A percentile compares a stretch with the other conserved stretches of the same genome.
These are phyloP conservation scores for Scaptomyza cyrtandrae DNA, from an alignment of 2,888 invertebrate genomes.

Conservation along the genomic window DNA sequence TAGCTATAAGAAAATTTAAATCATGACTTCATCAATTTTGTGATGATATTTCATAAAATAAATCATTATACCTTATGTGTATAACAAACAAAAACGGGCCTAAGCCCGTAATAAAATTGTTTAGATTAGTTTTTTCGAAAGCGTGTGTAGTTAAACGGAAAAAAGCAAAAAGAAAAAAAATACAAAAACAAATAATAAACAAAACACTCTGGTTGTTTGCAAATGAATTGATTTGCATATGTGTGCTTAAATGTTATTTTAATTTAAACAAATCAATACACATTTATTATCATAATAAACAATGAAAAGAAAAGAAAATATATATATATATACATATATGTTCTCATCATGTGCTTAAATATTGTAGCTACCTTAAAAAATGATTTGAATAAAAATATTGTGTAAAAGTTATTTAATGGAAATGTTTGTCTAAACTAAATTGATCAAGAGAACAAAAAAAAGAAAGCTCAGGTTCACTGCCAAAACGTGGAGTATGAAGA, in stretches of 20 bases:
- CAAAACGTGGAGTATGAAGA: constrained; percentile 81
- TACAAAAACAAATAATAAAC: constrained; percentile 15
- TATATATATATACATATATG: constrained; percentile 9
- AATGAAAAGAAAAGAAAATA: neutral
- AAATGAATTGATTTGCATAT: constrained; percentile 34
- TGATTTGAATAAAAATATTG: constrained; percentile 46
- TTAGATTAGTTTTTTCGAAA: constrained; percentile 23
- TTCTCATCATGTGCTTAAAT: constrained; percentile 57
- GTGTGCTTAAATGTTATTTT: constrained; percentile 55
- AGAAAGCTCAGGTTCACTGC: constrained; percentile 83
- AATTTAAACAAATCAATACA: constrained; percentile 29
- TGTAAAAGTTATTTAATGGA: constrained; percentile 45
- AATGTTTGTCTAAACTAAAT: constrained; percentile 68
- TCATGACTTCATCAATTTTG: constrained; percentile 73
- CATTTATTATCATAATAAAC: constrained; percentile 23
- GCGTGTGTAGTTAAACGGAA: constrained; percentile 50
- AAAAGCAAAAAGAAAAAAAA: constrained; percentile 2
- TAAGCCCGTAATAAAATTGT: constrained; percentile 39
- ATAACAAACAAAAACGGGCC: constrained; percentile 31
- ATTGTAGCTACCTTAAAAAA: constrained; percentile 46
- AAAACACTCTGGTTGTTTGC: constrained; percentile 71
- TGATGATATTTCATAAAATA: constrained; percentile 65
- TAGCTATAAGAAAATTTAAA: constrained; percentile 68
- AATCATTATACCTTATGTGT: constrained; percentile 37
- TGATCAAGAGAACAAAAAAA: constrained; percentile 66